Conservation (phyloP, 2,888 invertebrate genomes). For the Archips crataeganus region DNA sequence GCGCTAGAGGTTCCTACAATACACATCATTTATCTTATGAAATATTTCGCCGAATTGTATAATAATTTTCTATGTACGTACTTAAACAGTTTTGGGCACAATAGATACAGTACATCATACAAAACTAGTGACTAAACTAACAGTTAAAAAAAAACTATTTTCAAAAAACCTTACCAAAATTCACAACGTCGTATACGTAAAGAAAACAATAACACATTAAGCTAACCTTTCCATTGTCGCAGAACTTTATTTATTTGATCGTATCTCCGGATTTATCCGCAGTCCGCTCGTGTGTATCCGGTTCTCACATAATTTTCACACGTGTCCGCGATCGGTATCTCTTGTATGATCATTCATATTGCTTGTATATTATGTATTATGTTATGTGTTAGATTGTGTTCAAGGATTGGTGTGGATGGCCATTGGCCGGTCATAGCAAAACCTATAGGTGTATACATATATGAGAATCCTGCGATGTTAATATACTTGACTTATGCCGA, state of each 20-base stretch:
- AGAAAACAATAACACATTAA: neutral
- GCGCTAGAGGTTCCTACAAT: too few species aligned
- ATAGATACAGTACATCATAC: too few species aligned
- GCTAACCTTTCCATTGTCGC: conserved; percentile 3
- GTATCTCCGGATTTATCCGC: conserved; percentile 23
- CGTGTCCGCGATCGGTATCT: conserved; percentile 39
- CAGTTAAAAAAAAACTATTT: neutral
- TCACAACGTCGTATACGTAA: neutral
- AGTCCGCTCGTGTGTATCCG: conserved; percentile 18
- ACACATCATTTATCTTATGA: too few species aligned
- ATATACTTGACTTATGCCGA: too few species aligned
- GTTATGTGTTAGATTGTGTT: conserved; percentile 18
- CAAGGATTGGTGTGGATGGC: neutral
- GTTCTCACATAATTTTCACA: conserved; percentile 42
- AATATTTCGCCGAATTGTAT: too few species aligned
- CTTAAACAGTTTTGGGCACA: too few species aligned
- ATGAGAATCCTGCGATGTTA: too few species aligned
- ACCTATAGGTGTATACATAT: too few species aligned
- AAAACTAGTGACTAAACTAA: too few species aligned
- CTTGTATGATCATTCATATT: conserved; percentile 37
- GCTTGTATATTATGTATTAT: conserved; percentile 34
- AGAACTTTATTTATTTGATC: neutral
- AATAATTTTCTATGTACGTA: too few species aligned
- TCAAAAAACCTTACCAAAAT: neutral
- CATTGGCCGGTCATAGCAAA: neutral